A percentile compares a stretch with the other conserved stretches of the same genome.
Conservation (phyloP, 2,888 invertebrate species). For the Drosophila subsilvestris region DNA sequence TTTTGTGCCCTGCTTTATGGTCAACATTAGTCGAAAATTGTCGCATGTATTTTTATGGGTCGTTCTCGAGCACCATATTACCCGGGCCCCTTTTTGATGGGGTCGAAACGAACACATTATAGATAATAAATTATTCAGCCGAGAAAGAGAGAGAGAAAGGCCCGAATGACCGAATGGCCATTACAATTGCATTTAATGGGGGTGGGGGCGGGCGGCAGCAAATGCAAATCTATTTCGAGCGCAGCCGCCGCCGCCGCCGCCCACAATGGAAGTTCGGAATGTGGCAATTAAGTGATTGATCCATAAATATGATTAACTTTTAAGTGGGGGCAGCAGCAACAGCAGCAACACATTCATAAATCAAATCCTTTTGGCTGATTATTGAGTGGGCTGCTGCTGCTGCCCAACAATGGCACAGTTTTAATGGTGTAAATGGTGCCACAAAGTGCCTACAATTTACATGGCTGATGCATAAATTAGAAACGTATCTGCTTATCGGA, state of each 20-base stretch:
- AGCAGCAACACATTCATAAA: conserved; percentile 16
- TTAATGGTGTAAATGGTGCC: not conserved
- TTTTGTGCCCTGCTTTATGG: conserved; percentile 30
- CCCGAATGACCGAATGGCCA: conserved; percentile 33
- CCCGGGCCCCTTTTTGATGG: conserved; percentile 45
- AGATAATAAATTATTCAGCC: conserved; percentile 45
- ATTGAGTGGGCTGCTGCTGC: not conserved
- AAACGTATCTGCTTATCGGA: not conserved
- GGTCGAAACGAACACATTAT: conserved; percentile 46
- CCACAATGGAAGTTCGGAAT: conserved; percentile 8
- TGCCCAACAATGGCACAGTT: not conserved
- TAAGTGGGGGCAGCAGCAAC: not conserved
- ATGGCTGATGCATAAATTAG: too few relatives aligned
- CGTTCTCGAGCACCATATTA: conserved; percentile 22
- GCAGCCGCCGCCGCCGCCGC: conserved; percentile 27
- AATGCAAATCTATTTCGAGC: conserved; percentile 28
- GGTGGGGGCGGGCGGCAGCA: not conserved
- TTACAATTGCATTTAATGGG: conserved; percentile 43
- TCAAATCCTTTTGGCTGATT: conserved; percentile 12
- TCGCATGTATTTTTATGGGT: conserved; percentile 33
- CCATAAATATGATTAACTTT: conserved; percentile 16
- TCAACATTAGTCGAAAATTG: conserved; percentile 51
- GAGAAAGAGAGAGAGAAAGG: conserved; percentile 30
- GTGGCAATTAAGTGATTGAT: conserved; percentile 18
- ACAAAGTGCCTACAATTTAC: not conserved